Evolutionary conservation across 2,113 vertebrate genomes (phyloP).

Genomic region (Rostratula benghalensis): DNA sequence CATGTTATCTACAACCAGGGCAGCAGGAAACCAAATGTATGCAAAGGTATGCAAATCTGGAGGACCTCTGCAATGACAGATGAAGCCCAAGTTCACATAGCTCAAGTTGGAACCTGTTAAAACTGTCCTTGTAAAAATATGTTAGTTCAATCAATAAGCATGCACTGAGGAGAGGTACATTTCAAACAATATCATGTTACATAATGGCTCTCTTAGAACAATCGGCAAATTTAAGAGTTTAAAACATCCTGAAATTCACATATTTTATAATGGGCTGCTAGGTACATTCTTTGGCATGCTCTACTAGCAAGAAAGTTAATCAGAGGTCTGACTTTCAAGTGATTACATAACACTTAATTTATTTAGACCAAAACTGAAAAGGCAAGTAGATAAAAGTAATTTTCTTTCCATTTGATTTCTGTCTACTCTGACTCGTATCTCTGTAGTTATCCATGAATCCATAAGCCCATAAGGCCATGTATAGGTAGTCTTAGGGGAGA

Average conservation of each 20-base stretch:
- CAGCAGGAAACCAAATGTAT: not conserved
- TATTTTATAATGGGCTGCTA: not conserved
- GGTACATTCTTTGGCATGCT: not conserved
- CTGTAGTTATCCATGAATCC: not conserved
- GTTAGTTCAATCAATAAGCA: not conserved
- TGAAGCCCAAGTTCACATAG: not conserved
- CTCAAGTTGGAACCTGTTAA: not conserved
- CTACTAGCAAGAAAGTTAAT: not conserved
- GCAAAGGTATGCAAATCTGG: not conserved
- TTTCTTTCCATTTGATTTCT: not conserved
- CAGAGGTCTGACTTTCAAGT: not conserved
- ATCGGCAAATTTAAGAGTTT: not conserved
- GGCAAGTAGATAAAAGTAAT: not conserved
- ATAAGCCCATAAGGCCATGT: not conserved
- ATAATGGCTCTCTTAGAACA: not conserved
- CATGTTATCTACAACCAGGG: not conserved
- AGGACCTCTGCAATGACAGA: not conserved
- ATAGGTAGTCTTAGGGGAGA: not conserved
- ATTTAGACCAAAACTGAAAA: slow-evolving; percentile 2
- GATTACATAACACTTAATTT: not conserved
- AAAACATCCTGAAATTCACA: not conserved
- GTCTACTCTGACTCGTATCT: not conserved
- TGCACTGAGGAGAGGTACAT: not conserved
- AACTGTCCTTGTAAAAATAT: not conserved
- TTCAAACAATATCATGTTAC: not conserved